These are phyloP conservation scores for Upupa epops DNA, from an alignment of 2,113 vertebrate genomes.

Conservation along the genomic window DNA sequence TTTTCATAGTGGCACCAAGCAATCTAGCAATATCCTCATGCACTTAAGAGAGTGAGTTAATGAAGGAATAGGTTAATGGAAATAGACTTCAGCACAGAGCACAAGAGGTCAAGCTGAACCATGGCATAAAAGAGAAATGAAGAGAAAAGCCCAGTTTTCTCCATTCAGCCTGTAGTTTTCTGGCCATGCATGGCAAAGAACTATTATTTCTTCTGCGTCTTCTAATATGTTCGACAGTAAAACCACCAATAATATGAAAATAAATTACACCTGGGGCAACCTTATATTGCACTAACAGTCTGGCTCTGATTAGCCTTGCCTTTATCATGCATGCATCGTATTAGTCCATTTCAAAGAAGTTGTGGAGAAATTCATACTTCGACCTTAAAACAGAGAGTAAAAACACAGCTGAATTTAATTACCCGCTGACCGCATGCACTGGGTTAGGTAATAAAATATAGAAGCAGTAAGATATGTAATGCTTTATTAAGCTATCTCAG, in stretches of 20 bases:
- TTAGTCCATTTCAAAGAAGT: conserved; percentile 88
- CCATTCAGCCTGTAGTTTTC: conserved; percentile 38
- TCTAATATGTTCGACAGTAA: conserved; percentile 71
- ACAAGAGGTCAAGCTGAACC: not conserved
- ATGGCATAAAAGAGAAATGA: conserved; percentile 64
- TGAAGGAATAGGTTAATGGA: conserved; percentile 69
- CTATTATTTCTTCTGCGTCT: conserved; percentile 71
- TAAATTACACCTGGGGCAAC: conserved; percentile 83
- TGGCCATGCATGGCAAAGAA: conserved; percentile 54
- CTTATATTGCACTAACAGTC: conserved; percentile 79
- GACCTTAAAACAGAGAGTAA: conserved; percentile 84
- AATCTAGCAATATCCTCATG: conserved; percentile 65
- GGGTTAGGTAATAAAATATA: conserved; percentile 90
- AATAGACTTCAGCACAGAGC: conserved; percentile 22
- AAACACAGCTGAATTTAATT: conserved; percentile 99
- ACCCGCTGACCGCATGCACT: conserved; percentile 91
- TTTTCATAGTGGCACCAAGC: conserved; percentile 28
- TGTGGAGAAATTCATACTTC: conserved; percentile 80
- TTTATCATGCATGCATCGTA: conserved; percentile 87
- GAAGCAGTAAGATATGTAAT: conserved; percentile 93
- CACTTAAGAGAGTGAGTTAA: conserved; percentile 66
- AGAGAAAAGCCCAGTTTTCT: conserved; percentile 58
- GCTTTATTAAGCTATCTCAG: conserved; percentile 97
- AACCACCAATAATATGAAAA: conserved; percentile 75
- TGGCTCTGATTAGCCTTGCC: conserved; percentile 83